phyloP scores from a whole-genome alignment of 2,113 vertebrate genomes.

The Lathamus discolor region DNA sequence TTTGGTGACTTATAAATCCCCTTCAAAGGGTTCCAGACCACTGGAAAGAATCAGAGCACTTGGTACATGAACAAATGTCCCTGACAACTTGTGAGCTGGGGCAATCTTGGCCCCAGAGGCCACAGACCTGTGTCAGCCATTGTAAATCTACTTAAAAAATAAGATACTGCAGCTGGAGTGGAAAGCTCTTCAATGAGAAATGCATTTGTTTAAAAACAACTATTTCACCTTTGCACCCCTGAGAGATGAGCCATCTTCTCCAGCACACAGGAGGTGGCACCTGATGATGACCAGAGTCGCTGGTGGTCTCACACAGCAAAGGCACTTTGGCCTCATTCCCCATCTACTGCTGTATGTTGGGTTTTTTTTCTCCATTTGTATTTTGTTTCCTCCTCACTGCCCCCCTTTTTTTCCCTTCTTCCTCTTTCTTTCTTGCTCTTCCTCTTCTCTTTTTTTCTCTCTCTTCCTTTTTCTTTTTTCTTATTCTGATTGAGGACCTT shows the following conservation, averaged over 20 bases:
- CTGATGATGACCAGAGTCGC: neutral
- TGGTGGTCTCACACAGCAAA: neutral
- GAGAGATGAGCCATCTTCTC: neutral
- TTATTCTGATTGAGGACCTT: neutral
- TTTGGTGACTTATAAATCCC: neutral
- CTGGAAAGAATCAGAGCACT: neutral
- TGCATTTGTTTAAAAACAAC: slow-evolving; percentile 1
- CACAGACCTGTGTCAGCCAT: neutral
- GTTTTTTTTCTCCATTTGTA: neutral
- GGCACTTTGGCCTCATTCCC: neutral
- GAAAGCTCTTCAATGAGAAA: neutral
- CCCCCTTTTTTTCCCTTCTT: fast-evolving
- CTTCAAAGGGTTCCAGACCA: neutral
- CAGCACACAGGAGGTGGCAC: neutral
- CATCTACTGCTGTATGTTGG: neutral
- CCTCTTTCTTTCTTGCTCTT: too few species aligned
- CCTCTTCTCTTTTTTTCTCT: too few species aligned
- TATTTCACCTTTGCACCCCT: neutral
- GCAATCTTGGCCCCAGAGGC: neutral
- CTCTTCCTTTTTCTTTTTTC: neutral
- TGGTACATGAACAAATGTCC: neutral
- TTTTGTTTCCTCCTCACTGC: too few species aligned
- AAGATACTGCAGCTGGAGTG: neutral
- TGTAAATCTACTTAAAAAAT: neutral
- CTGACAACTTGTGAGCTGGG: neutral